phyloP scores from a whole-genome alignment of 2,113 vertebrate genomes.

The Plectropomus leopardus region DNA sequence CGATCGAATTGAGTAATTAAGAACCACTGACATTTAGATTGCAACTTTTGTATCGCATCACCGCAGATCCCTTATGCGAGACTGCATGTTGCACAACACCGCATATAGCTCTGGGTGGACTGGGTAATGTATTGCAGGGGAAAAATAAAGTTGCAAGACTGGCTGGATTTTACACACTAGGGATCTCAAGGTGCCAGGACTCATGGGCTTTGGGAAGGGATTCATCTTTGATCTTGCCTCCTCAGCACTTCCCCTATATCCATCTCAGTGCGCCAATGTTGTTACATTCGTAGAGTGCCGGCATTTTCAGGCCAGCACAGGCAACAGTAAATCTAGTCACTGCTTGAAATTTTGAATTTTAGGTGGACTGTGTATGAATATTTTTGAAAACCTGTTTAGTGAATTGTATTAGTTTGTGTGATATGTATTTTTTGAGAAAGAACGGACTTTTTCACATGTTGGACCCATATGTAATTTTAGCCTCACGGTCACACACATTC shows the following conservation, averaged over 20 bases:
- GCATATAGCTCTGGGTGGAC: constrained; percentile 44
- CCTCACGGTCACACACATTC: neutral
- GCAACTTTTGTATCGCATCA: constrained; percentile 31
- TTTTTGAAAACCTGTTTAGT: neutral
- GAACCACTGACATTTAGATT: constrained; percentile 31
- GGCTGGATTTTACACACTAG: constrained; percentile 64
- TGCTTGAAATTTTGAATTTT: neutral
- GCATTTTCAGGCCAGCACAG: neutral
- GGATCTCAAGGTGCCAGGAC: constrained; percentile 62
- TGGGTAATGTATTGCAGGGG: constrained; percentile 53
- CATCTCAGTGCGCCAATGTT: constrained; percentile 19
- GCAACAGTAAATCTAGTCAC: constrained; percentile 7
- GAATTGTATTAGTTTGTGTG: neutral
- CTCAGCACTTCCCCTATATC: constrained; percentile 57
- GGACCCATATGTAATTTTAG: constrained; percentile 2
- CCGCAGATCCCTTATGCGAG: constrained; percentile 23
- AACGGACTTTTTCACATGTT: neutral
- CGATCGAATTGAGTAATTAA: neutral
- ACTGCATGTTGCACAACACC: constrained; percentile 45
- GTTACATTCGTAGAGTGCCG: constrained; percentile 14
- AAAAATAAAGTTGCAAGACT: constrained; percentile 66
- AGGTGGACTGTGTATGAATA: neutral
- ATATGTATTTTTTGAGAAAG: neutral
- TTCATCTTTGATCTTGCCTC: constrained; percentile 62
- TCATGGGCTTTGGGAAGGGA: constrained; percentile 46